These are phyloP conservation scores for Didymodactylos carnosus DNA, from an alignment of 2,888 invertebrate species.

Conservation along the genomic window DNA sequence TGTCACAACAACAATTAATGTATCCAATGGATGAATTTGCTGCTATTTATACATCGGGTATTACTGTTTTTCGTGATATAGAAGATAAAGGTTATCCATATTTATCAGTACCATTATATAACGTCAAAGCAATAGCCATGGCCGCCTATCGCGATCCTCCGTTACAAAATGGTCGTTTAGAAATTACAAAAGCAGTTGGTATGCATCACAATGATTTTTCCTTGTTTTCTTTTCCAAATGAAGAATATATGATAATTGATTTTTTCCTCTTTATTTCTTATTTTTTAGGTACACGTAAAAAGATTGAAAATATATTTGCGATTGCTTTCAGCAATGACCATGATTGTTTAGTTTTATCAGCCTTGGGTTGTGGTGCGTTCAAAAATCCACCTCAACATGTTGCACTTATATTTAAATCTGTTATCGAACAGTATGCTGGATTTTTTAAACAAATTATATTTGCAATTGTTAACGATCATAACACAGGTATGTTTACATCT, in stretches of 20 bases:
- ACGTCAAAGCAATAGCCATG: neutral
- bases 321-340: neutral
- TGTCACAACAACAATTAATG: neutral
- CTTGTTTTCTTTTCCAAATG: too few relatives aligned
- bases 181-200: neutral
- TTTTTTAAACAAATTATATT: neutral
- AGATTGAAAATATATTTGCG: neutral
- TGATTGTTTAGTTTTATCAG: neutral
- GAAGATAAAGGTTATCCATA: neutral
- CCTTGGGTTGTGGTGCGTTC: neutral
- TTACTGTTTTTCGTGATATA: neutral
- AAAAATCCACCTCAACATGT: neutral
- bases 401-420: neutral
- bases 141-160: neutral
- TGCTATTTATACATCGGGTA: neutral
- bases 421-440: neutral
- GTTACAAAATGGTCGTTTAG: neutral
- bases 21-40: neutral
- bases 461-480: neutral
- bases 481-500: neutral
- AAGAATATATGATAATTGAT: too few relatives aligned
- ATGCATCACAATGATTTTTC: too few relatives aligned
- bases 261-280: too few relatives aligned
- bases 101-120: neutral
- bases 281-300: neutral